Evolutionary conservation across 2,888 invertebrate species (phyloP), one percentile per base, ranked within the genome.

Genomic region (Cosmia pyralina): DNA sequence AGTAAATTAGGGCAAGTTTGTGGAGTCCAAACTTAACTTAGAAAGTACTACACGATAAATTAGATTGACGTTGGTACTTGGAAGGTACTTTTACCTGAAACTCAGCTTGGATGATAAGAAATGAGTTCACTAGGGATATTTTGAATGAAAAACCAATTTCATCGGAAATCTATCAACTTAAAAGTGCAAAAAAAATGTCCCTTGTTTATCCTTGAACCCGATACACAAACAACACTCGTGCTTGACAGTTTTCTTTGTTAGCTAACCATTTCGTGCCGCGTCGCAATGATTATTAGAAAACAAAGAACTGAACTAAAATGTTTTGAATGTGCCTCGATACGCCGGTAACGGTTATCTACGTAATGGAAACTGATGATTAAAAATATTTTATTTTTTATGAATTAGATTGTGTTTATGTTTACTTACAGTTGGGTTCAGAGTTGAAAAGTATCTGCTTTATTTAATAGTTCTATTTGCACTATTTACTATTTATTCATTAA

Each of bases 251-350:
- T 76, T 64, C 74, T 81, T 83, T 79, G 82, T 79, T 75, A 72
- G 72, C 67, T 59, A 73, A 77, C 69, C 69, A 67, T 86, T 79
- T 65, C 89, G 88, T 89, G 89, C 52, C 83, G 65, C 76, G 69
- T 55, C 58, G 84, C 87, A 83, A 87, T 89, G 79, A 86, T 85
- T 84, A 53, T 65, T 77, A 38, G 70, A 75, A 86, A 84, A 82
- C 82, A 81, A 82, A 82, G 74, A 80, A 83, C 75, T 76, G 48
- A 75, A 75, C 64, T 80, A 72, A 84, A 87, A 82, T 76, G 75
- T 79, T 77, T 72, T 75, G 48, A 85, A 79, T 72, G 76, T 75
- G 34, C 58, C 70, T 73, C 72, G 68, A 83, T 79, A 75, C 57
- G 48, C 63, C 52, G 62, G 60, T 77, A 82, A 77, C 69, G 69